Evolutionary conservation across 2,888 invertebrate genomes (phyloP).

Genomic region (Drosophila hamatofila): DNA sequence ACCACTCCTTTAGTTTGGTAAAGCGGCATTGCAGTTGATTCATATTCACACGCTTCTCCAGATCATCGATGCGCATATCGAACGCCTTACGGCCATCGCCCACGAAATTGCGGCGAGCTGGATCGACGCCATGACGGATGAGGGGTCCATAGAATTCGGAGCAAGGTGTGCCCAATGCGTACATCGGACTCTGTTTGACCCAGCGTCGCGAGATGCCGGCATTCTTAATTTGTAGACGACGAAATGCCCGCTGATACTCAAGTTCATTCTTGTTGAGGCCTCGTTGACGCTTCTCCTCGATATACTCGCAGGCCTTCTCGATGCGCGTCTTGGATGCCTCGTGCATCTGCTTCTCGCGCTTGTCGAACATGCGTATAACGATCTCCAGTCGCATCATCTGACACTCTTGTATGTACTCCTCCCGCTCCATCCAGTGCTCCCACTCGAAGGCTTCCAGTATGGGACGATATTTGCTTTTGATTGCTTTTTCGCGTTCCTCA

Average conservation of each 20-base stretch:
- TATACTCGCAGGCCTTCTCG: conserved; percentile 86
- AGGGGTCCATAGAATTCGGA: conserved; percentile 89
- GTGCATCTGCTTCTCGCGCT: conserved; percentile 85
- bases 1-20: conserved; percentile 77
- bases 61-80: conserved; percentile 81
- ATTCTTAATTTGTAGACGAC: conserved; percentile 86
- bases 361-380: conserved; percentile 87
- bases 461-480: conserved; percentile 86
- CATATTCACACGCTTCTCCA: conserved; percentile 77
- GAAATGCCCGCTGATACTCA: conserved; percentile 84
- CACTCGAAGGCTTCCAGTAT: conserved; percentile 92
- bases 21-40: conserved; percentile 76
- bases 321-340: conserved; percentile 85
- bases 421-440: conserved; percentile 93
- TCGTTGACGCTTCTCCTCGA: conserved; percentile 86
- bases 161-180: conserved; percentile 87
- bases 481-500: conserved; percentile 85
- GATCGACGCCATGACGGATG: conserved; percentile 88
- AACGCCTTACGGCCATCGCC: conserved; percentile 74
- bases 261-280: conserved; percentile 87
- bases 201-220: conserved; percentile 84
- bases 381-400: conserved; percentile 89
- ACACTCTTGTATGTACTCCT: conserved; percentile 91
- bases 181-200: conserved; percentile 85
- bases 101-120: conserved; percentile 87